phyloP scores from a whole-genome alignment of 2,113 vertebrate genomes.

The Heterochromis multidens region DNA sequence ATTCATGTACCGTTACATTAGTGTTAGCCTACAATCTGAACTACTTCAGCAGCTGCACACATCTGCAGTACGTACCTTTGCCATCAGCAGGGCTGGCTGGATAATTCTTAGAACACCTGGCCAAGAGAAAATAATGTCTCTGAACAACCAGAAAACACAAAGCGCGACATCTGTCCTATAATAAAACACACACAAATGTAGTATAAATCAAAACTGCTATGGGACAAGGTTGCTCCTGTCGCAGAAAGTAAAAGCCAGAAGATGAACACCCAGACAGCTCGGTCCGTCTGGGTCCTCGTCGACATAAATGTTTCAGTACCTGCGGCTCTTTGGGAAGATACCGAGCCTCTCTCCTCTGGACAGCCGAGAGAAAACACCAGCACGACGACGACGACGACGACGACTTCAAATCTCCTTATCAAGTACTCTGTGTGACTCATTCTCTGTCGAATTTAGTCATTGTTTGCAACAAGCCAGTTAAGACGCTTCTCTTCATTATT shows the following conservation, averaged over 20 bases:
- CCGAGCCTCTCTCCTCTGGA: neutral
- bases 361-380: neutral
- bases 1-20: neutral
- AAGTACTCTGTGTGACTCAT: neutral
- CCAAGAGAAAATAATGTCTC: neutral
- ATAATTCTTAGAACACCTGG: neutral
- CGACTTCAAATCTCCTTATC: neutral
- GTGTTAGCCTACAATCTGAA: neutral
- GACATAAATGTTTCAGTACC: slow-evolving; percentile 34
- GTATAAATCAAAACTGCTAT: neutral
- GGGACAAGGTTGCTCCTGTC: neutral
- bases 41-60: neutral
- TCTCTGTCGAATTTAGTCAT: too few relatives aligned
- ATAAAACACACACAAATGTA: neutral
- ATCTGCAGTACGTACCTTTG: slow-evolving; percentile 33
- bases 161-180: rapidly evolving
- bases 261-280: neutral
- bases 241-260: neutral
- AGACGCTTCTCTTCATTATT: neutral
- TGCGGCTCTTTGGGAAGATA: neutral
- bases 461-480: neutral
- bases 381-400: neutral
- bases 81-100: slow-evolving; percentile 2
- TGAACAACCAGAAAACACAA: neutral
- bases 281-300: neutral